phyloP scores from a whole-genome alignment of 2,888 invertebrate species.

The Dermolepida albohirtum region DNA sequence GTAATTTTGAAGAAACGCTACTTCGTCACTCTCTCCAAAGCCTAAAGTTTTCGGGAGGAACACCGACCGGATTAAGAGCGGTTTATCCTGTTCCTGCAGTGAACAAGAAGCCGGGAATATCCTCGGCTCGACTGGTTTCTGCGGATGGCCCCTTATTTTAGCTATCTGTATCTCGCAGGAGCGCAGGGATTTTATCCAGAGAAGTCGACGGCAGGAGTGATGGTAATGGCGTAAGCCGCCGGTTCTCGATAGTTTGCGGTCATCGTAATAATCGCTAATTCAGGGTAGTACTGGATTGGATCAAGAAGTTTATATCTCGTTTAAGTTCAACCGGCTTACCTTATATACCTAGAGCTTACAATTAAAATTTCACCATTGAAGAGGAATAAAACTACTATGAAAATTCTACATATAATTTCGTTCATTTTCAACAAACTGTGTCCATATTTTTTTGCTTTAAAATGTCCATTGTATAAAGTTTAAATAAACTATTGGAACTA shows the following conservation, averaged over 20 bases:
- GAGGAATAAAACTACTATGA: no score
- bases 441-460: no score
- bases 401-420: no score
- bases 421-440: no score
- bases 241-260: slow-evolving; percentile 51
- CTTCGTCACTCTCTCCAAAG: slow-evolving; percentile 7
- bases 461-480: no score
- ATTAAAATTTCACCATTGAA: background rate
- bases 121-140: slow-evolving; percentile 4
- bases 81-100: slow-evolving; percentile 52
- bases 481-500: no score
- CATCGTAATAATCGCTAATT: slow-evolving; percentile 53
- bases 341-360: slow-evolving; percentile 11
- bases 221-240: slow-evolving; percentile 51
- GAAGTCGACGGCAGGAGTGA: slow-evolving; percentile 50
- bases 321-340: slow-evolving; percentile 23
- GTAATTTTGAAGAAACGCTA: slow-evolving; percentile 22
- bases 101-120: background rate
- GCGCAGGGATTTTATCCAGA: slow-evolving; percentile 57
- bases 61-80: slow-evolving; percentile 52
- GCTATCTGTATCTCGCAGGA: slow-evolving; percentile 63
- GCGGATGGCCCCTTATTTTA: slow-evolving; percentile 53
- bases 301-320: slow-evolving; percentile 31
- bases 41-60: slow-evolving; percentile 1
- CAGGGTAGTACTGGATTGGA: slow-evolving; percentile 39